These are phyloP conservation scores for Dusona sp. DNA, from an alignment of 2,888 invertebrate genomes.

Conservation along the genomic window DNA sequence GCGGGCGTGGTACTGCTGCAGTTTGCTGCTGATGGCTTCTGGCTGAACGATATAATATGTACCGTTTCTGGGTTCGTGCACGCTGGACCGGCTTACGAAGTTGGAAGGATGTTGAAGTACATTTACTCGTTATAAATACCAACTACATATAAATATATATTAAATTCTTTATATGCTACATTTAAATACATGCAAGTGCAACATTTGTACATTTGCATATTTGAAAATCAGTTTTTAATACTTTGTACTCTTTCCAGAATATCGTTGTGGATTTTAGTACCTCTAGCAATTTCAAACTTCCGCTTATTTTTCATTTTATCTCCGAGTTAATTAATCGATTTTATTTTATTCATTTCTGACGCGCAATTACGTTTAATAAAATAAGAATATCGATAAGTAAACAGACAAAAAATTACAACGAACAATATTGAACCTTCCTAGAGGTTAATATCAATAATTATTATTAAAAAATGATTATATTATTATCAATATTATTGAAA, in stretches of 20 bases:
- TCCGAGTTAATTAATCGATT: background rate
- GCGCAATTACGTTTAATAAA: no score
- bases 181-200: conserved; percentile 31
- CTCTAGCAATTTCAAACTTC: background rate
- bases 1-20: conserved; percentile 79
- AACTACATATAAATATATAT: background rate
- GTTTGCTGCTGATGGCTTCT: conserved; percentile 56
- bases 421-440: no score
- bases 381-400: no score
- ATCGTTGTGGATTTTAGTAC: background rate
- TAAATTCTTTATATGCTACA: conserved; percentile 20
- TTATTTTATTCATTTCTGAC: background rate
- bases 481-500: background rate
- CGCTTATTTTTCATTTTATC: background rate
- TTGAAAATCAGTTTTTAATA: background rate
- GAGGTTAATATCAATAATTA: background rate
- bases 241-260: background rate
- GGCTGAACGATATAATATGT: conserved; percentile 48
- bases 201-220: background rate
- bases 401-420: no score
- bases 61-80: conserved; percentile 47
- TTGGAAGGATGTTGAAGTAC: conserved; percentile 47
- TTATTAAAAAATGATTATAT: background rate
- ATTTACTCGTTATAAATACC: conserved; percentile 31
- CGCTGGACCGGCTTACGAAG: conserved; percentile 46